These are phyloP conservation scores for Notothenia rossii DNA, from an alignment of 2,113 vertebrate genomes.

Conservation along the genomic window DNA sequence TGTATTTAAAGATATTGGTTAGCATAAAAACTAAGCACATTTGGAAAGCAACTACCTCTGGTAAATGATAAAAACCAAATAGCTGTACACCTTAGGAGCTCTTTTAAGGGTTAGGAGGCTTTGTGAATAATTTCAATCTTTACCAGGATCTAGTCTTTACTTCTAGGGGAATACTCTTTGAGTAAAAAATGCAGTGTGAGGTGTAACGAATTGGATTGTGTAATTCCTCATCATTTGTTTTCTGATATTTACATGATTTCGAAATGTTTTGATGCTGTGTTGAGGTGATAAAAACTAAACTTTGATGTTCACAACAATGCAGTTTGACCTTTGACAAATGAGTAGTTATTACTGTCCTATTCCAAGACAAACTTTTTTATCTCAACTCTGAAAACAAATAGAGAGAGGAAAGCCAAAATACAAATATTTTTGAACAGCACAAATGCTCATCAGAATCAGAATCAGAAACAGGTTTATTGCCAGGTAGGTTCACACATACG, in stretches of 20 bases:
- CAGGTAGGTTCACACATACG: too few species aligned
- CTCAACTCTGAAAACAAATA: neutral
- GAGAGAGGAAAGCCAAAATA: neutral
- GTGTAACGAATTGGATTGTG: neutral
- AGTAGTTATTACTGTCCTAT: neutral
- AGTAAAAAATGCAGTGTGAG: neutral
- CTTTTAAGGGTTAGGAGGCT: too few species aligned
- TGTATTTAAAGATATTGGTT: neutral
- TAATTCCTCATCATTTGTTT: neutral
- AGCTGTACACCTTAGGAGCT: too few species aligned
- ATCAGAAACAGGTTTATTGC: too few species aligned
- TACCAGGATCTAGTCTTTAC: too few species aligned
- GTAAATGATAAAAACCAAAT: neutral
- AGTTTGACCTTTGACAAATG: neutral
- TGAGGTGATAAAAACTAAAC: neutral
- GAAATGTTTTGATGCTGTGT: neutral
- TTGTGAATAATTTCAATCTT: too few species aligned
- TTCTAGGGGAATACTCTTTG: too few species aligned
- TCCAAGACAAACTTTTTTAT: neutral
- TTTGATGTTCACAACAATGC: neutral
- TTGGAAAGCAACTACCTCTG: neutral
- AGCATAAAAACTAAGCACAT: slow-evolving; percentile 2
- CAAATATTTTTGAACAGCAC: neutral
- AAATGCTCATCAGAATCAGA: too few species aligned
- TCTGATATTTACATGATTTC: neutral